phyloP scores from a whole-genome alignment of 2,113 vertebrate genomes.

The Pomatostomus ruficeps region DNA sequence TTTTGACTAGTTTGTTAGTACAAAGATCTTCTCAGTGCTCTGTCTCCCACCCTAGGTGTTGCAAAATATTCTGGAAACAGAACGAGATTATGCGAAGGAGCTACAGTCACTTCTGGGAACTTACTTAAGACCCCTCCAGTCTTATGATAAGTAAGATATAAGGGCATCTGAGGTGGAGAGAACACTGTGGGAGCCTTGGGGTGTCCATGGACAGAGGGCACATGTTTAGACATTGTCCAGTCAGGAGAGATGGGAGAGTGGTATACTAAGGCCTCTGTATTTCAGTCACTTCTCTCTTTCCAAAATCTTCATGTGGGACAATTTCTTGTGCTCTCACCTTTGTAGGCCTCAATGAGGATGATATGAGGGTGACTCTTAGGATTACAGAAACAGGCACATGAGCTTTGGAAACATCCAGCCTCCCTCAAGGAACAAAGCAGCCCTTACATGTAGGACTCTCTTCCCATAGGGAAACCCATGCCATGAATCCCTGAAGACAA shows the following conservation, averaged over 20 bases:
- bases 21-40: constrained; percentile 25
- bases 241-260: background rate
- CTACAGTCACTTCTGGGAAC: constrained; percentile 86
- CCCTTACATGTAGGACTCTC: background rate
- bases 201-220: background rate
- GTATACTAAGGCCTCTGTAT: background rate
- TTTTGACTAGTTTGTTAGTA: background rate
- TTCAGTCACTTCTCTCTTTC: background rate
- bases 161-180: background rate
- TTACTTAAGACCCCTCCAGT: constrained; percentile 90
- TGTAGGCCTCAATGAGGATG: background rate
- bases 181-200: background rate
- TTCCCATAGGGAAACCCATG: background rate
- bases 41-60: constrained; percentile 82
- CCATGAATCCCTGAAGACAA: background rate
- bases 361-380: background rate
- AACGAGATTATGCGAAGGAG: constrained; percentile 94
- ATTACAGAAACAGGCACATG: background rate
- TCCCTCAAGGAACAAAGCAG: background rate
- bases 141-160: constrained; percentile 91
- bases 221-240: background rate
- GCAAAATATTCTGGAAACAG: constrained; percentile 95
- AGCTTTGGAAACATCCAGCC: background rate
- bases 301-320: background rate
- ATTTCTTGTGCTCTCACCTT: background rate